Conservation (phyloP, 2,113 vertebrate genomes). For the Phaethon lepturus region DNA sequence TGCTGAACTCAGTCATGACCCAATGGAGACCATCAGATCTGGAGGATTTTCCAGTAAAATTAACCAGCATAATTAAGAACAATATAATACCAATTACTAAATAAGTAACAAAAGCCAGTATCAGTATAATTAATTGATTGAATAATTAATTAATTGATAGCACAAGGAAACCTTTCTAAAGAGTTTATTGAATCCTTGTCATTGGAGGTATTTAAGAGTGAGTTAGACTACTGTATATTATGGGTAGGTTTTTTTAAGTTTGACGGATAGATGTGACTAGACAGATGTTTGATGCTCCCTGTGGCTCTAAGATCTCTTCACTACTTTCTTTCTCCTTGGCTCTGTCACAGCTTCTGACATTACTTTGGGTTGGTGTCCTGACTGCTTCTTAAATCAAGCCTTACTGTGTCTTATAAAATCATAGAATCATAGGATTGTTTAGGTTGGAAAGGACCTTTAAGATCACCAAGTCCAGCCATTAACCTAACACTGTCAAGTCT, state of each 20-base stretch:
- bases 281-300: background rate
- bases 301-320: background rate
- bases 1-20: background rate
- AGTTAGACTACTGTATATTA: background rate
- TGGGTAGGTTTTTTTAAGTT: background rate
- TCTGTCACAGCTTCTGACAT: background rate
- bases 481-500: too few species aligned
- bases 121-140: background rate
- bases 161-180: background rate
- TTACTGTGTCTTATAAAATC: background rate
- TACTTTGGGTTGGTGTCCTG: background rate
- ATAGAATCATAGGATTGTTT: too few species aligned
- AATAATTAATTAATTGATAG: conserved; percentile 12
- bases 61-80: background rate
- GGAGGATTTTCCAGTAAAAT: background rate
- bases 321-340: background rate
- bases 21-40: background rate
- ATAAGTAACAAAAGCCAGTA: background rate
- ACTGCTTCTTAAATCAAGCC: background rate
- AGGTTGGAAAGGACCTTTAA: too few species aligned
- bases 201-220: background rate
- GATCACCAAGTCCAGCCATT: too few species aligned
- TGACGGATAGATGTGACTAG: background rate
- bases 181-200: background rate
- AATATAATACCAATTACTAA: background rate